Evolutionary conservation across 2,888 invertebrate species (phyloP).

Genomic region (Odontomyia ornata): DNA sequence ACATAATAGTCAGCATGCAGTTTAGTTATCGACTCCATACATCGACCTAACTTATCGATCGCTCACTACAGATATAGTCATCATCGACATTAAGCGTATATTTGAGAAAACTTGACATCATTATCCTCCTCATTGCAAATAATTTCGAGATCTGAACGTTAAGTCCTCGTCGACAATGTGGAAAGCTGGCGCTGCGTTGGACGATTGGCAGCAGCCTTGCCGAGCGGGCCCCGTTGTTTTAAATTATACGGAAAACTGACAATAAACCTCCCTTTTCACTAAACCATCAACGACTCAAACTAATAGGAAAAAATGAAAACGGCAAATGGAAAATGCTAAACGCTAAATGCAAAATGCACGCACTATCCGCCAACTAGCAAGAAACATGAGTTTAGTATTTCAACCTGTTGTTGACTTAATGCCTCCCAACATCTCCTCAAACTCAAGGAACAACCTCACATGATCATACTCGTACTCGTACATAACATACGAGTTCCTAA

Average conservation of each 20-base stretch:
- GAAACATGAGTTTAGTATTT: conserved; percentile 1
- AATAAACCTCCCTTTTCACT: conserved; percentile 42
- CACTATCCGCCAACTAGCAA: conserved; percentile 11
- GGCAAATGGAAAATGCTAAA: not conserved
- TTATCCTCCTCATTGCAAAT: conserved; percentile 49
- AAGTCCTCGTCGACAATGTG: conserved; percentile 40
- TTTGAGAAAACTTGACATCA: conserved; percentile 50
- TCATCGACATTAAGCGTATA: conserved; percentile 42
- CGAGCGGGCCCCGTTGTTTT: not conserved
- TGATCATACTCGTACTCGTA: no score
- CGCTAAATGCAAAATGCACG: conserved; percentile 28
- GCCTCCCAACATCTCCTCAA: not conserved
- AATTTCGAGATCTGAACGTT: conserved; percentile 47
- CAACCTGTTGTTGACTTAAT: conserved; percentile 17
- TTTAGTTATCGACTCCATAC: conserved; percentile 9
- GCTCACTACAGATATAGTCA: conserved; percentile 25
- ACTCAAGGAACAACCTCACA: not conserved
- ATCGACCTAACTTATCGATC: conserved; percentile 32
- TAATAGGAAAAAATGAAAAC: conserved; percentile 33
- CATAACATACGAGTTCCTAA: conserved; percentile 5
- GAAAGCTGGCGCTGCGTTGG: conserved; percentile 46
- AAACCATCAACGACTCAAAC: conserved; percentile 27
- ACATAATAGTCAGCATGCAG: conserved; percentile 20
- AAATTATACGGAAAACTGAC: conserved; percentile 38
- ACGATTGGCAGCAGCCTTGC: conserved; percentile 35